Base-by-base conservation (phyloP, 92 coral and sea anemone genomes). In the Parazoanthus atlanticus region DNA sequence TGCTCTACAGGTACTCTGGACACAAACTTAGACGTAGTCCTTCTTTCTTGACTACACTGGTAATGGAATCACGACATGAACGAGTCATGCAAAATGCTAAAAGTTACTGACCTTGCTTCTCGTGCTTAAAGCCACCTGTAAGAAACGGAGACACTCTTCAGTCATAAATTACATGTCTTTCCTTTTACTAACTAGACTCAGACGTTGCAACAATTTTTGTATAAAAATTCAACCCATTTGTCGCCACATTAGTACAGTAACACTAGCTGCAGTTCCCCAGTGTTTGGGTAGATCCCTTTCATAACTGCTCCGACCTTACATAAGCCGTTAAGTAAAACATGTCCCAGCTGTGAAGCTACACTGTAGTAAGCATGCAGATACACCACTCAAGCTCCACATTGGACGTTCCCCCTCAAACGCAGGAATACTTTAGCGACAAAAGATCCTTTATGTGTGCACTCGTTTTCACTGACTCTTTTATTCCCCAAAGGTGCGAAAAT, bases 81-180 rank as follows among this genome's bases (percentile, higher is more conserved):
- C 28, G 19, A 34, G 6, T 4, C 26, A 6, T 21, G 10, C 52
- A 40, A 38, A 36, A 25, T 9, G 29, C 81, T 8, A 49, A 80
- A 30, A 54, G 0, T 41, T 13, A 41, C 78, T 28, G 3, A 84
- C 87, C 87, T 46, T 84, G 87, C 66, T 84, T 84, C 61, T 84
- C 87, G 38, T 84, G 87, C 29, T 84, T 84, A 41, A 84, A 25
- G 67, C 66, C 76, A 26, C 87, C 87, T 84, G 78, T 6, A 21
- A 25, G 58, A 82, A 29, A 23, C 8, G 16, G 33, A 40, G 29
- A 30, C 30, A 30, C n/a, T 17, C 41, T 46, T 84, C 30, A 84
- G 77, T 84, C 10, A 65, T 3, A 2, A 75, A 34, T 21, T 73
- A 8, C 17, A 6, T 6, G 21, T 3, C 43, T 11, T 30, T 75